Percentiles rank a stretch among this genome's conserved stretches.
Evolutionary conservation across 2,113 vertebrate genomes (phyloP).

Genomic region (Lota lota): DNA sequence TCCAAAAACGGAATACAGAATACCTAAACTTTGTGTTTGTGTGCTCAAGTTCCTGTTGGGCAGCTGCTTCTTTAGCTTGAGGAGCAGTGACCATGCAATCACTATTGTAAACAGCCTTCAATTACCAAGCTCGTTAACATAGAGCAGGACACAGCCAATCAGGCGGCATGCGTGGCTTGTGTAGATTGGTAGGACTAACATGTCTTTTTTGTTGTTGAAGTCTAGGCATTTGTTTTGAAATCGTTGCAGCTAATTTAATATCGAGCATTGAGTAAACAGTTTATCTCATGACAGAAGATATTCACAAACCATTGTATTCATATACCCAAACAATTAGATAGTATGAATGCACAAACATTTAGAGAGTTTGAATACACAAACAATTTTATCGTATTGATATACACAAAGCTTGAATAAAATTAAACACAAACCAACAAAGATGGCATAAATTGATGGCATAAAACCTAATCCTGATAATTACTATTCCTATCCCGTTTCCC

Average conservation of each 20-base stretch:
- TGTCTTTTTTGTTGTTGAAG: neutral
- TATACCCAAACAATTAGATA: too few relatives aligned
- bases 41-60: neutral
- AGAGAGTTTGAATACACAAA: too few relatives aligned
- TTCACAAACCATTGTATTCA: too few relatives aligned
- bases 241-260: too few relatives aligned
- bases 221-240: too few relatives aligned
- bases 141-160: neutral
- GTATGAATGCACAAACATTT: too few relatives aligned
- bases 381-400: too few relatives aligned
- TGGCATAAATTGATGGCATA: neutral
- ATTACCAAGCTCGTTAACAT: slow-evolving; percentile 30
- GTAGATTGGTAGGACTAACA: neutral
- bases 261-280: too few relatives aligned
- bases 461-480: neutral
- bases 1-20: neutral
- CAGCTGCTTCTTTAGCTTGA: neutral
- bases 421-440: too few relatives aligned
- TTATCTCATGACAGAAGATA: too few relatives aligned
- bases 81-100: slow-evolving; percentile 24
- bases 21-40: slow-evolving; percentile 1
- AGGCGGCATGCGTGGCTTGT: neutral
- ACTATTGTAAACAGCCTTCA: slow-evolving; percentile 12
- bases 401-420: too few relatives aligned
- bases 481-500: too few relatives aligned